Evolutionary conservation across 1,140 invertebrate species (phyloP), one percentile per base, ranked within the genome.

Genomic region (Nilaparvata lugens): DNA sequence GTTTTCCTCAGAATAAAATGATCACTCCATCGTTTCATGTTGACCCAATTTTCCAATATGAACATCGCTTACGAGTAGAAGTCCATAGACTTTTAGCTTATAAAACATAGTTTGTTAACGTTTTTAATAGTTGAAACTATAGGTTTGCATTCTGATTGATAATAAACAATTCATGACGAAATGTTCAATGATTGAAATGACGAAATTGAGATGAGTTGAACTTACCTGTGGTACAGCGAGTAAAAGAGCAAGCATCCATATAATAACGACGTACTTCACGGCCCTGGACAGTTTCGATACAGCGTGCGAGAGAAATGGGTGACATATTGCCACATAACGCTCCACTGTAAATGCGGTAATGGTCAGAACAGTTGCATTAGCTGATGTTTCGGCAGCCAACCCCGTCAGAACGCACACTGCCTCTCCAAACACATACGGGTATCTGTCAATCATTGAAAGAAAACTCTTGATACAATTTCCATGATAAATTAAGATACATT

Each of bases 341-440:
- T 93, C 91, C 2, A 90, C 78, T 0, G 90, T 92, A 73, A 93
- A 93, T 11, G 85, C 84, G 1, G 91, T 92, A 63, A 96, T 95
- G 1, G 91, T 95, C n/a, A 95, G 75, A 0, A 95, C 88, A 0
- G 92, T 94, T 0, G 91, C 91, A 72, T 95, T 93, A 3, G 88
- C 86, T 0, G 89, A 91, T n/a, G 86, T 89, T 72, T 97, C 94
- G 0, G 90, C 85, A 1, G 90, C 80, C 48, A 93, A 79, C 0
- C 89, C 89, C 58, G 90, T 83, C 18, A 93, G 75, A 7, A 93
- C 78, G 72, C 93, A 97, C 72, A 95, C 93, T 1, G 77, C 76
- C 63, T 90, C 84, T 0, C 92, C 92, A 67, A 96, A 95, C 7
- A 87, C 75, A 75, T 94, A 95, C 0, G 92, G 91, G 75, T 90